Evolutionary conservation across 2,888 invertebrate species (phyloP), one percentile per base, ranked within the genome.

Genomic region (Leptura quadrifasciata): DNA sequence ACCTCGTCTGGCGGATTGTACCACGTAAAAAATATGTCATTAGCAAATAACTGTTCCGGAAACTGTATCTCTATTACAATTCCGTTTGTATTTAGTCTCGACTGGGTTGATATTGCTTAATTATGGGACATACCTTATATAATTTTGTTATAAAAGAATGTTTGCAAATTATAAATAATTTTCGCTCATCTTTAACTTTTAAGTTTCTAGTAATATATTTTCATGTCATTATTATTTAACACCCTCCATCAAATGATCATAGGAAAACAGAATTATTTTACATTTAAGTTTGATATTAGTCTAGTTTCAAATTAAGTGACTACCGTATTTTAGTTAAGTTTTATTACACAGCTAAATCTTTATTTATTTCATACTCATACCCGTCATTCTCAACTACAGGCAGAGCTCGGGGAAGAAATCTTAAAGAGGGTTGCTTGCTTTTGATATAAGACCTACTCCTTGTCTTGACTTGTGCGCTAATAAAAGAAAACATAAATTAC

Each of bases 291-390:
- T 31, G 8, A 31, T 31, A 31, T 31, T 6, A 39, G 0, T 8
- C 10, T 35, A 15, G 4, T 15, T 47, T n/a, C 12, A 47, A 0
- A n/a, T 47, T 15, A 47, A 47, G 2, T 6, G 15, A n/a, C 47
- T 47, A 10, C 39, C 6, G 6, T 39, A 39, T 47, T n/a, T 47
- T 47, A 2, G 17, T 47, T 6, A 47, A 15, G n/a, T 47, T 47
- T n/a, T n/a, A n/a, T n/a, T 47, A 47, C 6, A 47, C 47, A 47
- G 47, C 47, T 47, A n/a, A 47, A n/a, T n/a, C 47, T 47, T 47
- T n/a, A 15, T 8, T 10, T 47, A 47, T 47, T 47, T 10, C 39
- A 10, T 39, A 6, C 6, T 39, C 39, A 12, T 15, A 39, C 39
- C 12, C 10, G 39, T 39, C 39, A 3, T 15, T 39, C 15, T 39